Evolutionary conservation across 1,140 invertebrate genomes (phyloP).

Genomic region (Drosophila mayri): DNA sequence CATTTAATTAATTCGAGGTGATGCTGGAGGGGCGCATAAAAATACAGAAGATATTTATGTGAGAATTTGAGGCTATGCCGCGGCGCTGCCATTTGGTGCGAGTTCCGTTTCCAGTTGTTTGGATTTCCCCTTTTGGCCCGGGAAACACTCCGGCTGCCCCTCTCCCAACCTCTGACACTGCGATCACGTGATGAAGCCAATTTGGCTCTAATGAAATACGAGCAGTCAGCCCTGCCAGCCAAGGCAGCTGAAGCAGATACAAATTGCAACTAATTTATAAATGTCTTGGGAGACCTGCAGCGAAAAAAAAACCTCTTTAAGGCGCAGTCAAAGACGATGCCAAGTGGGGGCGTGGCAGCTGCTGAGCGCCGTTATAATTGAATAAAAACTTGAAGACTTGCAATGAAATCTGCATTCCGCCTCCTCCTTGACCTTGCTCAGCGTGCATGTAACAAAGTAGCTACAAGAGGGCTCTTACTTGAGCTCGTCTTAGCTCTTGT

Average conservation of each 20-base stretch:
- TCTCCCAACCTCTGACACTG: not conserved
- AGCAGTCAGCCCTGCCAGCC: constrained; percentile 22
- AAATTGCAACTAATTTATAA: constrained; percentile 73
- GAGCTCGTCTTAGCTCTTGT: constrained; percentile 8
- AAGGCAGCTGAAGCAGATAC: constrained; percentile 50
- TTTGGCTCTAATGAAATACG: constrained; percentile 70
- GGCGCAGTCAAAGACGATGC: constrained; percentile 6
- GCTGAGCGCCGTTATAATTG: constrained; percentile 21
- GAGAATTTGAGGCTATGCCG: constrained; percentile 44
- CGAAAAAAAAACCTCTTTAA: not conserved
- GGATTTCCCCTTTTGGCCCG: constrained; percentile 33
- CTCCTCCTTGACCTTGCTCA: constrained; percentile 25
- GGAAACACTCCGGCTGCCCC: not conserved
- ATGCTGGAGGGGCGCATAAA: constrained; percentile 28
- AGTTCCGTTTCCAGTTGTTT: constrained; percentile 61
- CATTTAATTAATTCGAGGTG: constrained; percentile 77
- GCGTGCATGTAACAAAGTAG: constrained; percentile 24
- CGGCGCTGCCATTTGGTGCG: constrained; percentile 67
- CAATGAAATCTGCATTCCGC: constrained; percentile 32
- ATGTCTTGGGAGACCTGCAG: constrained; percentile 35
- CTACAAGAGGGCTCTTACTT: constrained; percentile 18
- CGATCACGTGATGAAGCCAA: constrained; percentile 64
- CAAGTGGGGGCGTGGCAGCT: constrained; percentile 24
- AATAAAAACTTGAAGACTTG: constrained; percentile 2
- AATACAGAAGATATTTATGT: constrained; percentile 59